Evolutionary conservation across 2,113 vertebrate genomes (phyloP).

Genomic region (Nycticorax nycticorax): DNA sequence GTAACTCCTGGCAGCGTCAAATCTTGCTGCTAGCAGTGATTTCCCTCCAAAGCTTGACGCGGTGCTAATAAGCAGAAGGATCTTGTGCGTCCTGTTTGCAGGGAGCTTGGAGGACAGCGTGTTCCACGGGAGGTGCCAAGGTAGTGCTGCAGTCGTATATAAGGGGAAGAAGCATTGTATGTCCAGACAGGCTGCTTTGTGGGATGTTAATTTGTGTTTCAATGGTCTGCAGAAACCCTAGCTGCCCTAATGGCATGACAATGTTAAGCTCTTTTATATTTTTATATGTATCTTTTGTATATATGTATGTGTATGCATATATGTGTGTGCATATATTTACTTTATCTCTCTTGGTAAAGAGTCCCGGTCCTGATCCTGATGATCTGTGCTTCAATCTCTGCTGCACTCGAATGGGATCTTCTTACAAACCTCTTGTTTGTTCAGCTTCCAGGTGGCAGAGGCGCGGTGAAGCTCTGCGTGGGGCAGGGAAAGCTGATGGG

Average conservation of each 20-base stretch:
- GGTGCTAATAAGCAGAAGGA: neutral
- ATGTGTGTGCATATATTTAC: neutral
- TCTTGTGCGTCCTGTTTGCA: neutral
- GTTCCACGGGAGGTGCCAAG: constrained; percentile 10
- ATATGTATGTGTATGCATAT: neutral
- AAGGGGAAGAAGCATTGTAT: neutral
- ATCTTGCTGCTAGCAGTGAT: neutral
- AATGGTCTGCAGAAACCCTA: neutral
- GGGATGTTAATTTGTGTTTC: neutral
- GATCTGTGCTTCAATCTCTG: no score
- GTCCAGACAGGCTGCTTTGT: neutral
- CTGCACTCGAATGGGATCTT: fast-evolving
- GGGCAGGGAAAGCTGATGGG: neutral
- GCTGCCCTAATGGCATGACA: neutral
- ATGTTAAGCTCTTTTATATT: neutral
- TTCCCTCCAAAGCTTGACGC: neutral
- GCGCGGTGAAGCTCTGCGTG: neutral
- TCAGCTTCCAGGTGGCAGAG: constrained; percentile 53
- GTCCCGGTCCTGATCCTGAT: neutral
- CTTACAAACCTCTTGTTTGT: neutral
- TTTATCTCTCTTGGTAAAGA: neutral
- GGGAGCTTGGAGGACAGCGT: neutral
- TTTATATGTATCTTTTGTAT: neutral
- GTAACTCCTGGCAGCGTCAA: constrained; percentile 11
- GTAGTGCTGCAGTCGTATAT: neutral